Percentiles rank a stretch among this genome's conserved stretches.
Evolutionary conservation across 2,797 vertebrate genomes (phyloP).

Genomic region (Australoheros facetus): DNA sequence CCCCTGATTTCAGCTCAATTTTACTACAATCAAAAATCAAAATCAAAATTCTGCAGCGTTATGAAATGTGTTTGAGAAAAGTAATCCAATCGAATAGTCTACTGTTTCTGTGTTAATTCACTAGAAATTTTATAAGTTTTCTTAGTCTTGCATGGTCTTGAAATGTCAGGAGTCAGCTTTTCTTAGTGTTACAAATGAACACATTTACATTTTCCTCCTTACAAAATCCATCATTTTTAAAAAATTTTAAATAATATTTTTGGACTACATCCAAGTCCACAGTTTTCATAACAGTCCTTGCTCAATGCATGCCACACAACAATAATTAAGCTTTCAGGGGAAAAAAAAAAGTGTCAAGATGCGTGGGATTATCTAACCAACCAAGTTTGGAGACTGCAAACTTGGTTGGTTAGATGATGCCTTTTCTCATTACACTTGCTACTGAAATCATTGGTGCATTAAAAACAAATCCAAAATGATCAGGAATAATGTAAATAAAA

Average conservation of each 20-base stretch:
- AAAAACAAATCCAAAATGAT: not conserved
- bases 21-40: not conserved
- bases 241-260: not conserved
- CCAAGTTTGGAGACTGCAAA: constrained; percentile 14
- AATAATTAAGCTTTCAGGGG: constrained; percentile 25
- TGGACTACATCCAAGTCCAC: constrained; percentile 4
- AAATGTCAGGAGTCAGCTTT: not conserved
- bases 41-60: not conserved
- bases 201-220: not conserved
- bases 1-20: not conserved
- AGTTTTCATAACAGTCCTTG: constrained; percentile 24
- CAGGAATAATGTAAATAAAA: not conserved
- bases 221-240: not conserved
- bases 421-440: constrained; percentile 27
- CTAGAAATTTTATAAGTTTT: not conserved
- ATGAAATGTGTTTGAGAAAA: not conserved
- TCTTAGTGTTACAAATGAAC: not conserved
- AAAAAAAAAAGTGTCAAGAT: constrained; percentile 23
- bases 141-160: not conserved
- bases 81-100: not conserved
- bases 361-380: constrained; percentile 49
- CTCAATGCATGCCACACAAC: constrained; percentile 40
- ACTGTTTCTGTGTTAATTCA: not conserved
- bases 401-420: too few species aligned
- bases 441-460: not conserved